A percentile compares a stretch with the other conserved stretches of the same genome.
Evolutionary conservation across 1,140 invertebrate genomes (phyloP).

Genomic region (Ectropis grisescens): DNA sequence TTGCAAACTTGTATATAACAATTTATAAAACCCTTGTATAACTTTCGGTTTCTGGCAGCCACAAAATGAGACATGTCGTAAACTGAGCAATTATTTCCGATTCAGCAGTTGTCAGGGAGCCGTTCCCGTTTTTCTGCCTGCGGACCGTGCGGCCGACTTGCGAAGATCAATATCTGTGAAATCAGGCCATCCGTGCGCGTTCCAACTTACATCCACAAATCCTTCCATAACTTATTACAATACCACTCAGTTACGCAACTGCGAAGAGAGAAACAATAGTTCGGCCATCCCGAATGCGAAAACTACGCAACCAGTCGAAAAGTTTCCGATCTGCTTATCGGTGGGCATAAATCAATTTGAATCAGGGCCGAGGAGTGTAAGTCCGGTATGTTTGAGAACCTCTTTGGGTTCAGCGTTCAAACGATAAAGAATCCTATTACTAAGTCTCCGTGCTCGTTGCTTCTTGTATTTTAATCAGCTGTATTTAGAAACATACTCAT

Average conservation of each 20-base stretch:
- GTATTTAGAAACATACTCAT: no score
- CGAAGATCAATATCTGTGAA: constrained; percentile 44
- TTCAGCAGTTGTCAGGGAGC: no score
- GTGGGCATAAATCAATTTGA: constrained; percentile 56
- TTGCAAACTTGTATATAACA: no score
- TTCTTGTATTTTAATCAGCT: no score
- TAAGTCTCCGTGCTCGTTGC: no score
- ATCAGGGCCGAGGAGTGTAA: constrained; percentile 32
- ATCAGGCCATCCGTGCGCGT: constrained; percentile 39
- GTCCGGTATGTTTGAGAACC: no score
- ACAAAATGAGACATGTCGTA: no score
- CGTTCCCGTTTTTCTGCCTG: not conserved
- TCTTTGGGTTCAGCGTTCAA: no score
- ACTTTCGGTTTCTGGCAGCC: no score
- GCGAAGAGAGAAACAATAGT: constrained; percentile 26
- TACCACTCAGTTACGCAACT: constrained; percentile 16
- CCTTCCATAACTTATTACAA: constrained; percentile 41
- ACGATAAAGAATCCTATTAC: no score
- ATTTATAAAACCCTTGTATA: no score
- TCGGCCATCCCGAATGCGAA: constrained; percentile 14
- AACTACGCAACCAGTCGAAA: constrained; percentile 10
- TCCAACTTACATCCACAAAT: constrained; percentile 32
- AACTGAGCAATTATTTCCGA: no score
- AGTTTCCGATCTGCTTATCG: constrained; percentile 49
- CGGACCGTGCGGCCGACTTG: constrained; percentile 13